A percentile compares a stretch with the other conserved stretches of the same genome.
Evolutionary conservation across 2,888 invertebrate genomes (phyloP).

Genomic region (Arrhopalites spinosus): DNA sequence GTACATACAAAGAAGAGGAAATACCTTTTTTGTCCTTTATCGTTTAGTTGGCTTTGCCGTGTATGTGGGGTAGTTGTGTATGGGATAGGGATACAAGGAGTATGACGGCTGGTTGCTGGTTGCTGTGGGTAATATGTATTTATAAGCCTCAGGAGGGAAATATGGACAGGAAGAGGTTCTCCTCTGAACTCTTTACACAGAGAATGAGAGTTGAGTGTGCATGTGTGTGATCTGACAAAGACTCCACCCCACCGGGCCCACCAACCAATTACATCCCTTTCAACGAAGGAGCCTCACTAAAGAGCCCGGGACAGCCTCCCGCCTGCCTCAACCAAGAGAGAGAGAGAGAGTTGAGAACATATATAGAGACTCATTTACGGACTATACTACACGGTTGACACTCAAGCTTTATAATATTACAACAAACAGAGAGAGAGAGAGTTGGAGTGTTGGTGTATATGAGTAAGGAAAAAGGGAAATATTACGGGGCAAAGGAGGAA

Average conservation of each 20-base stretch:
- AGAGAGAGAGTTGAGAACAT: no score
- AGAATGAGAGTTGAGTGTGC: background rate
- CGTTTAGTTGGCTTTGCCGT: background rate
- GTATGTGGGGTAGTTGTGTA: background rate
- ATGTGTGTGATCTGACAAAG: conserved; percentile 7
- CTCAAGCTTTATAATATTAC: background rate
- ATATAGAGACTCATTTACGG: background rate
- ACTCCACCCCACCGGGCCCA: conserved; percentile 31
- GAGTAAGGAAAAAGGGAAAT: background rate
- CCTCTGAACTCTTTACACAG: no score
- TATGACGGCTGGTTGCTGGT: no score
- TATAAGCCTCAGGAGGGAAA: no score
- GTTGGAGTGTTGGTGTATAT: background rate
- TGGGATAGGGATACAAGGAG: background rate
- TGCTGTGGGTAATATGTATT: no score
- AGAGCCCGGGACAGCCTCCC: background rate
- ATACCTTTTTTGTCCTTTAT: background rate
- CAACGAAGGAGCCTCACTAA: background rate
- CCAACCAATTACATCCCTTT: background rate
- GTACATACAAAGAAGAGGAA: background rate
- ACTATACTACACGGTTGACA: background rate
- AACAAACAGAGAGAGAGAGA: background rate
- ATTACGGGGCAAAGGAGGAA: conserved; percentile 18
- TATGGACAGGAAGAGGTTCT: no score
- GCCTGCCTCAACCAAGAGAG: no score